phyloP scores from a whole-genome alignment of 2,113 vertebrate genomes.

The Hoplias malabaricus region DNA sequence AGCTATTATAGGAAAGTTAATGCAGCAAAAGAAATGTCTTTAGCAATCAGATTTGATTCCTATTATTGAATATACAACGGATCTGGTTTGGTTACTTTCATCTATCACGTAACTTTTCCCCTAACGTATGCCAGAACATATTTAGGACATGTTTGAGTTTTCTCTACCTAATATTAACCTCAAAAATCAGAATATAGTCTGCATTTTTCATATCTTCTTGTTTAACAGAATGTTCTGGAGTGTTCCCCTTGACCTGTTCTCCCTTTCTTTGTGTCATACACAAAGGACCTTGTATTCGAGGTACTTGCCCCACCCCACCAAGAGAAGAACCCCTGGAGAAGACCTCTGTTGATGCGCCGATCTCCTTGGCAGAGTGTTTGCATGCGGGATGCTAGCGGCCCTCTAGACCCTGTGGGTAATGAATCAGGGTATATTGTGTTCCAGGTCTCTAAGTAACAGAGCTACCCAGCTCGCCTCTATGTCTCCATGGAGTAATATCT shows the following conservation, averaged over 20 bases:
- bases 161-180: neutral
- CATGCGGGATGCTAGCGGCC: slow-evolving; percentile 24
- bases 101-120: no score
- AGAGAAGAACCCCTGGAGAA: slow-evolving; percentile 28
- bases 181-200: neutral
- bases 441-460: slow-evolving; percentile 75
- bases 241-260: slow-evolving; percentile 4
- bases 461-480: slow-evolving; percentile 61
- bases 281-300: slow-evolving; percentile 31
- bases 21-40: no score
- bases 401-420: slow-evolving; percentile 47
- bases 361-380: slow-evolving; percentile 38
- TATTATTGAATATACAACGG: no score
- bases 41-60: no score
- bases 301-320: slow-evolving; percentile 42
- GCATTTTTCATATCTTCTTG: slow-evolving; percentile 20
- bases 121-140: neutral
- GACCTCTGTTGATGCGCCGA: slow-evolving; percentile 30
- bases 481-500: slow-evolving; percentile 52
- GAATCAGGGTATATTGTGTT: slow-evolving; percentile 66
- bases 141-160: neutral
- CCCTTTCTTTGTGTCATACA: slow-evolving; percentile 7
- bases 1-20: no score
- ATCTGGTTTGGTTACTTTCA: no score
- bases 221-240: slow-evolving; percentile 38